Percentiles rank a stretch among this genome's conserved stretches.
Conservation (phyloP, 2,113 vertebrate species). For the Zosterops hypoxanthus region DNA sequence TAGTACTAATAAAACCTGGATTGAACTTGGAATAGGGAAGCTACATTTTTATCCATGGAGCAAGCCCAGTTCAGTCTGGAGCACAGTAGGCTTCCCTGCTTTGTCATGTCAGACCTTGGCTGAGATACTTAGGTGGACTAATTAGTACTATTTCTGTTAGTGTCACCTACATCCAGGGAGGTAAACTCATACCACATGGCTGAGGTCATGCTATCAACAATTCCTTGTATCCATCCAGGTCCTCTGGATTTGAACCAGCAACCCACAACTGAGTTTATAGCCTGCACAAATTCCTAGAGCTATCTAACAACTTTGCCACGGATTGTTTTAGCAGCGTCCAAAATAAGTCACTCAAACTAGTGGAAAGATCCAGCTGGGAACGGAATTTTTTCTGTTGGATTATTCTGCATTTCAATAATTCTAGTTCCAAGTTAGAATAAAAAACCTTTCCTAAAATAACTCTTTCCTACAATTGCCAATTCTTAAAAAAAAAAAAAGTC, state of each 20-base stretch:
- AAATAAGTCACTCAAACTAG: not conserved
- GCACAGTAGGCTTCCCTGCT: not conserved
- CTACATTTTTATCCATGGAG: not conserved
- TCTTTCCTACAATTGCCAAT: not conserved
- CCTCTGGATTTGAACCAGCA: not conserved
- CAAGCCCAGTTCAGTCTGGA: not conserved
- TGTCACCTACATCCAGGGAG: not conserved
- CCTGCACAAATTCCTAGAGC: not conserved
- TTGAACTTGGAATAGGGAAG: not conserved
- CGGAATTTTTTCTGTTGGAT: not conserved
- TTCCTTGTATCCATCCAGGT: not conserved
- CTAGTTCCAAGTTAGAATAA: not conserved
- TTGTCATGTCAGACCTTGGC: not conserved
- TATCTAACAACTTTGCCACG: not conserved
- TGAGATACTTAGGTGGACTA: not conserved
- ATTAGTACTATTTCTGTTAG: not conserved
- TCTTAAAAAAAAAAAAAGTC: not conserved
- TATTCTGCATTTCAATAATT: not conserved
- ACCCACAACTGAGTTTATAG: not conserved
- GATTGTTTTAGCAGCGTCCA: not conserved
- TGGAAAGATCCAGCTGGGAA: not conserved
- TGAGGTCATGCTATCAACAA: not conserved
- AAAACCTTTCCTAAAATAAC: not conserved
- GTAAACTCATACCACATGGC: not conserved
- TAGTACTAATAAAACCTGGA: not conserved